Conservation (phyloP, 2,888 invertebrate genomes). For the Caradrina kadenii region DNA sequence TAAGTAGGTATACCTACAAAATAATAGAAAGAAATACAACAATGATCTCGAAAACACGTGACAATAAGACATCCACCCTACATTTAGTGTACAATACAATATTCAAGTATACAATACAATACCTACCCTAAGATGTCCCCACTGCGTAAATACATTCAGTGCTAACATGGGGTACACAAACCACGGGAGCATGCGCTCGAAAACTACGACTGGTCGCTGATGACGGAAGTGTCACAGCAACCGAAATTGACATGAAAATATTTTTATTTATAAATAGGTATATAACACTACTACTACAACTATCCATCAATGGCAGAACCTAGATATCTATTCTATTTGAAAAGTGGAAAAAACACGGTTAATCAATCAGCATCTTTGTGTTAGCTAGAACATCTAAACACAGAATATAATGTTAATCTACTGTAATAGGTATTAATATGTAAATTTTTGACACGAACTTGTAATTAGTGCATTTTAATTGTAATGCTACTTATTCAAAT, state of each 20-base stretch:
- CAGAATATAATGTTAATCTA: slow-evolving; percentile 18
- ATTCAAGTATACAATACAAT: background rate
- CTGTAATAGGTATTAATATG: background rate
- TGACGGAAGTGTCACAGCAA: background rate
- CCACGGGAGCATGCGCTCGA: background rate
- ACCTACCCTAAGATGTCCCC: background rate
- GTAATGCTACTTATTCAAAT: too few species aligned
- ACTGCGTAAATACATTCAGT: background rate
- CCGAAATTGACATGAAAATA: too few species aligned
- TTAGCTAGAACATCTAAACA: background rate
- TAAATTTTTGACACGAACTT: background rate
- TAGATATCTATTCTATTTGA: background rate
- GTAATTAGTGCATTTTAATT: background rate
- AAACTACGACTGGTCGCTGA: background rate
- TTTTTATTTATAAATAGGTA: too few species aligned
- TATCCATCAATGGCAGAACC: background rate
- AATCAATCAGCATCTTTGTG: background rate
- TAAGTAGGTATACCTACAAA: slow-evolving; percentile 2
- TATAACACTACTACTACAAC: background rate
- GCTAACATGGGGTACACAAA: background rate
- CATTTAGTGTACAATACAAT: background rate
- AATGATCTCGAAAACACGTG: background rate
- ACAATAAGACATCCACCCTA: background rate
- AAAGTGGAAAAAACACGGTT: slow-evolving; percentile 1
- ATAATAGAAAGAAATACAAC: slow-evolving; percentile 5